A percentile compares a stretch with the other conserved stretches of the same genome.
Evolutionary conservation across 2,113 vertebrate genomes (phyloP).

Genomic region (Apaloderma vittatum): DNA sequence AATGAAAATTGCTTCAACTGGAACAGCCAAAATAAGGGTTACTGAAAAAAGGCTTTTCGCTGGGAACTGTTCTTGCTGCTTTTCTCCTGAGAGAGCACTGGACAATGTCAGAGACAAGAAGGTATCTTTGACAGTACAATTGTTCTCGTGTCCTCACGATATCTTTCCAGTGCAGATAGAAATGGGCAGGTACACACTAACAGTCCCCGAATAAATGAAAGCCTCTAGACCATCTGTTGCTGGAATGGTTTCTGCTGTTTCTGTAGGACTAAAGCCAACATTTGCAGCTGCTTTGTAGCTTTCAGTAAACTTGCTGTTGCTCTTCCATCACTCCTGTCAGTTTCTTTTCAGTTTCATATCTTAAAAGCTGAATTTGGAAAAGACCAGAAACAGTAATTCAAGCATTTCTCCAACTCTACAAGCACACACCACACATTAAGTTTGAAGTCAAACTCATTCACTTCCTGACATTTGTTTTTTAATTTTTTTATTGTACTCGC

Average conservation of each 20-base stretch:
- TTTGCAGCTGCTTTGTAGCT: slow-evolving; percentile 38
- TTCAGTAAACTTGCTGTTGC: not conserved
- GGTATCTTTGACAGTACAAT: not conserved
- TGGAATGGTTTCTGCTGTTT: not conserved
- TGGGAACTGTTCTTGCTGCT: not conserved
- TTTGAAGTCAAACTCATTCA: not conserved
- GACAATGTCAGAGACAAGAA: not conserved
- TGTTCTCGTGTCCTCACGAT: not conserved
- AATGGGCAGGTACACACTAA: not conserved
- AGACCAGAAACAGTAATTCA: not conserved
- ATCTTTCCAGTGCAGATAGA: not conserved
- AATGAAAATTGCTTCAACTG: not conserved
- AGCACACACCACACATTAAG: rapidly evolving
- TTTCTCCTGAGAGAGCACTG: not conserved
- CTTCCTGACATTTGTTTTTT: not conserved
- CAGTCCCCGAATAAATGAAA: not conserved
- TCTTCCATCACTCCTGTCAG: not conserved
- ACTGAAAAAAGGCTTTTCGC: not conserved
- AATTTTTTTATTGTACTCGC: not conserved
- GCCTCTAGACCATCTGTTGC: not conserved
- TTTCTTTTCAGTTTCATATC: not conserved
- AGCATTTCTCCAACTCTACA: not conserved
- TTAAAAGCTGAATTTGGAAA: not conserved
- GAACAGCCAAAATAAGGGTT: not conserved
- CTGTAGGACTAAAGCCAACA: slow-evolving; percentile 15